Evolutionary conservation across 2,113 vertebrate genomes (phyloP).

Genomic region (Rafetus swinhoei): DNA sequence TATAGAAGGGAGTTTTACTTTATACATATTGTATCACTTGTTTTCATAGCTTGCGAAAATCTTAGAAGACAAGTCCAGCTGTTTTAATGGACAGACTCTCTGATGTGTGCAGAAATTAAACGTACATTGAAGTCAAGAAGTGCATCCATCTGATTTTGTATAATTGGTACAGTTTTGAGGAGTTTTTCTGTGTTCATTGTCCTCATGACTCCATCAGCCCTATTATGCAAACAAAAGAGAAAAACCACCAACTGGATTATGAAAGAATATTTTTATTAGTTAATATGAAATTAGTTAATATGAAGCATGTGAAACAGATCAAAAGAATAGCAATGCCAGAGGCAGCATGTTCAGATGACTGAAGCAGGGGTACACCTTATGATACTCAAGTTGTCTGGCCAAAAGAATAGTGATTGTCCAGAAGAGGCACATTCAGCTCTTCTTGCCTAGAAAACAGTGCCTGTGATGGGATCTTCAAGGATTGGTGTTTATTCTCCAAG

Average conservation of each 20-base stretch:
- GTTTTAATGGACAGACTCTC: accelerated
- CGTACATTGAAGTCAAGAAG: conserved; percentile 96
- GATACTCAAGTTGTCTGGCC: not conserved
- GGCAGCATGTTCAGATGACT: not conserved
- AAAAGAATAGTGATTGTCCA: not conserved
- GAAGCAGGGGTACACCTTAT: not conserved
- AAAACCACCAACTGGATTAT: conserved; percentile 23
- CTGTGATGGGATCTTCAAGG: not conserved
- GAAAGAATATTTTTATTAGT: not conserved
- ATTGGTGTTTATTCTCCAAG: not conserved
- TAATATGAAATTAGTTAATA: not conserved
- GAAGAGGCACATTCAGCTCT: not conserved
- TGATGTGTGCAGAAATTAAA: not conserved
- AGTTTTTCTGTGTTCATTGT: conserved; percentile 98
- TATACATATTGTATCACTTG: not conserved
- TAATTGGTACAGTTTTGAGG: conserved; percentile 93
- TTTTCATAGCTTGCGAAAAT: not conserved
- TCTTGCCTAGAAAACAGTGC: not conserved
- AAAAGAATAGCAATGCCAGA: not conserved
- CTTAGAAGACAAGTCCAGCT: not conserved
- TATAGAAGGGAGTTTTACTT: not conserved
- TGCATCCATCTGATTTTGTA: conserved; percentile 94
- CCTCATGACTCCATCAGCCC: conserved; percentile 97
- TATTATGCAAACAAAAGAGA: conserved; percentile 64
- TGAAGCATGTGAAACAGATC: not conserved